Conservation (phyloP, 2,797 vertebrate genomes). For the Myotis daubentonii region DNA sequence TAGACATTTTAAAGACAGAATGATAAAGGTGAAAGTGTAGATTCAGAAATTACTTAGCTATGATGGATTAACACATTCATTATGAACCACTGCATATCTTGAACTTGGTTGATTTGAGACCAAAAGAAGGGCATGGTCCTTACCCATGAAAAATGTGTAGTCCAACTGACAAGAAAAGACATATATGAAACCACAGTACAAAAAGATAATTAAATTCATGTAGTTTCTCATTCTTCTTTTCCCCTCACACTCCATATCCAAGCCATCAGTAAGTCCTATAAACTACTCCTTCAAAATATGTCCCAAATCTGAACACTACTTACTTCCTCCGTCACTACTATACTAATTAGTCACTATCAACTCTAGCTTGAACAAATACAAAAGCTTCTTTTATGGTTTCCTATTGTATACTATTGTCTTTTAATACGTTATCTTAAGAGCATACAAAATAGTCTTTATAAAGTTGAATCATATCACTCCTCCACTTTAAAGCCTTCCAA, state of each 20-base stretch:
- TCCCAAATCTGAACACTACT: neutral
- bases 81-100: neutral
- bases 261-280: neutral
- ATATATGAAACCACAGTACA: neutral
- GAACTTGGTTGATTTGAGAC: neutral
- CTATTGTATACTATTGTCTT: neutral
- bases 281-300: constrained; percentile 6
- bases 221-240: neutral
- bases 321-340: neutral
- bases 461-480: neutral
- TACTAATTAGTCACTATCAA: neutral
- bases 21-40: neutral
- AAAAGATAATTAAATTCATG: neutral
- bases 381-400: constrained; percentile 1
- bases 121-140: neutral
- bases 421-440: neutral
- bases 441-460: constrained; percentile 4
- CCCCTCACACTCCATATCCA: neutral
- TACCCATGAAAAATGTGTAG: neutral
- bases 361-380: neutral
- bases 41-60: neutral
- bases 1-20: constrained; percentile 17
- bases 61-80: neutral
- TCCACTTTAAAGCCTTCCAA: neutral
- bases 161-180: neutral